Evolutionary conservation across 2,888 invertebrate species (phyloP), one percentile per base, ranked within the genome.

Genomic region (Teinopalpus imperialis): DNA sequence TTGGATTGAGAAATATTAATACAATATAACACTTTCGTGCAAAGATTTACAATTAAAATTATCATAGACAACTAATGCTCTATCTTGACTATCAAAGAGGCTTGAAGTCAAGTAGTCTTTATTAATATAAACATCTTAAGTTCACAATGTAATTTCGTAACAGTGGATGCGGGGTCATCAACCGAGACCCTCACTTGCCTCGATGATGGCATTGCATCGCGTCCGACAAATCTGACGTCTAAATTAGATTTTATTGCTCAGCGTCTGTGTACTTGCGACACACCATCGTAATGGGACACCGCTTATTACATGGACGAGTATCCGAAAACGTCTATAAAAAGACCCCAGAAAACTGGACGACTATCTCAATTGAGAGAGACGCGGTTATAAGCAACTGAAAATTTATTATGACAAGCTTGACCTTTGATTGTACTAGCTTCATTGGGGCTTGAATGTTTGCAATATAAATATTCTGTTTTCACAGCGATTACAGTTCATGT

Each of bases 191-290:
- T 67, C 66, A 62, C 26, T 30, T 27, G 32, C 32, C 23, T 55
- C 57, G 13, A 21, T 60, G 57, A 63, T 66, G 64, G 64, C 64
- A 67, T 62, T 64, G 67, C 77, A 63, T 75, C 73, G 66, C 65
- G 70, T 69, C 77, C 75, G 76, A 85, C 82, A 85, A 86, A 86
- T 86, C 87, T 81, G 81, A 86, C 76, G 85, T 85, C 85, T 87
- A 88, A 87, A 88, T 88, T 88, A 86, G 87, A 88, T 87, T 87
- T 88, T 87, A 87, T 86, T 86, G 77, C 85, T 64, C 72, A 73
- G 72, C 83, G 86, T 81, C 83, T 80, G 81, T 70, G 60, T 69
- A 69, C 69, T 70, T 64, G n/a, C 61, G 51, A 57, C 54, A 42
- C 53, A 61, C 82, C 79, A 79, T 51, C 52, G 51, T 65, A 70